These are phyloP conservation scores for Aplysia californica DNA, from an alignment of 1,140 invertebrate species.

Conservation along the genomic window DNA sequence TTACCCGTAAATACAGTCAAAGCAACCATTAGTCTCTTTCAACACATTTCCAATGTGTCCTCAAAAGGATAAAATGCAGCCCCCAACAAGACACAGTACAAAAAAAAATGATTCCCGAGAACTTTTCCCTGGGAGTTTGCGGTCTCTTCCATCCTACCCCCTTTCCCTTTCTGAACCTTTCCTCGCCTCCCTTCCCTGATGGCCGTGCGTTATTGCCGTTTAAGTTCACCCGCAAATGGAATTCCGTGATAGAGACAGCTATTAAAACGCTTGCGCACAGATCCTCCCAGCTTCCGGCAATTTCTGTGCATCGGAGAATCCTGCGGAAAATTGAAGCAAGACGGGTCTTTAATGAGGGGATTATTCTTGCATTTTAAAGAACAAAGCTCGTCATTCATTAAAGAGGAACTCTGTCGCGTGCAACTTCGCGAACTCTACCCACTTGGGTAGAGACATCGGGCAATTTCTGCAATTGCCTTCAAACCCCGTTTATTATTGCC, in stretches of 20 bases:
- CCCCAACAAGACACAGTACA: too few relatives aligned
- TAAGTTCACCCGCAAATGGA: constrained; percentile 19
- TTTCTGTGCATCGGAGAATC: constrained; percentile 9
- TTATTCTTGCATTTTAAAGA: constrained; percentile 22
- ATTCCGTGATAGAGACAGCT: constrained; percentile 21
- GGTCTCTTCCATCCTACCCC: too few relatives aligned
- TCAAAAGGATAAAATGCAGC: too few relatives aligned
- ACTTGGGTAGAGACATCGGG: neutral
- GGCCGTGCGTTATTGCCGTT: constrained; percentile 10
- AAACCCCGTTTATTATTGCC: constrained; percentile 6
- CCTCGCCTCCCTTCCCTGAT: neutral
- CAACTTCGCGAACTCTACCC: constrained; percentile 6
- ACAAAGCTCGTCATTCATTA: constrained; percentile 26
- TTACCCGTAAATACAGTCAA: too few relatives aligned
- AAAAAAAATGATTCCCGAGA: too few relatives aligned
- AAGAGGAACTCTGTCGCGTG: constrained; percentile 18
- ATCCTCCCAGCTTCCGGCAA: constrained; percentile 22
- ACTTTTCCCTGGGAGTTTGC: too few relatives aligned
- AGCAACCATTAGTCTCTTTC: too few relatives aligned
- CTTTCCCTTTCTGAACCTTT: neutral
- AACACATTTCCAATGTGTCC: too few relatives aligned
- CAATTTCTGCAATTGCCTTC: neutral
- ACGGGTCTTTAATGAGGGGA: constrained; percentile 24
- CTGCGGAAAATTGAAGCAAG: constrained; percentile 21
- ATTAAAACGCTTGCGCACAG: constrained; percentile 16